Percentiles rank a stretch among this genome's conserved stretches.
Evolutionary conservation across 2,797 vertebrate species (phyloP).

Genomic region (Poeciliopsis presidionis): DNA sequence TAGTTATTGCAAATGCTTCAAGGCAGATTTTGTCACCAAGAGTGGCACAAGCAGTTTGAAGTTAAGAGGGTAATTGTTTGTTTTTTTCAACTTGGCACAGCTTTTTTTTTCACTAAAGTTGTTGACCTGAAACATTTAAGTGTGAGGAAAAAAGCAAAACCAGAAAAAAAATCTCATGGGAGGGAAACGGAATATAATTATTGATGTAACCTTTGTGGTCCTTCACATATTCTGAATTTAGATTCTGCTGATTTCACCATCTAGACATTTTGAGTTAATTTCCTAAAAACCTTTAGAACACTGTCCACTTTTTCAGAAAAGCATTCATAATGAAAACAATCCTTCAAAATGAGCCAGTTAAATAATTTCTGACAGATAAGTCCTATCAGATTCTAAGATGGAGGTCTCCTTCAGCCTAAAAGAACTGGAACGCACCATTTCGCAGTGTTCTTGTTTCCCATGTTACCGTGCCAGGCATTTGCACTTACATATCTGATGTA

Average conservation of each 20-base stretch:
- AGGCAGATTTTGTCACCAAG: no score
- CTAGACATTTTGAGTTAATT: not conserved
- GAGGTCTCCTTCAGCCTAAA: constrained; percentile 59
- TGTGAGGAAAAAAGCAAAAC: not conserved
- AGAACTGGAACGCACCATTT: constrained; percentile 45
- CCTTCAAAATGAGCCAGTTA: constrained; percentile 53
- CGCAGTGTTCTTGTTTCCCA: constrained; percentile 42
- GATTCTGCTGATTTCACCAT: not conserved
- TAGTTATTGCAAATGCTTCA: no score
- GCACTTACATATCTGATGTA: constrained; percentile 55
- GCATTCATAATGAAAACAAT: constrained; percentile 58
- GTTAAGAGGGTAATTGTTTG: not conserved
- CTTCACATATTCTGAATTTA: not conserved
- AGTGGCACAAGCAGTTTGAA: not conserved
- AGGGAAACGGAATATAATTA: not conserved
- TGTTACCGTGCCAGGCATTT: constrained; percentile 36
- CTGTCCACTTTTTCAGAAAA: constrained; percentile 37
- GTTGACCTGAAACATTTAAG: not conserved
- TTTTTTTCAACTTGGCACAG: not conserved
- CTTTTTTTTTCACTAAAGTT: not conserved
- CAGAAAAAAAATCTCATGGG: not conserved
- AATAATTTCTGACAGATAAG: constrained; percentile 61
- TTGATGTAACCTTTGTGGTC: not conserved
- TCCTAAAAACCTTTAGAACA: constrained; percentile 12
- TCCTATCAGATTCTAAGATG: constrained; percentile 75